Conservation (phyloP, 1,140 invertebrate genomes). For the Drosophila dunni region DNA sequence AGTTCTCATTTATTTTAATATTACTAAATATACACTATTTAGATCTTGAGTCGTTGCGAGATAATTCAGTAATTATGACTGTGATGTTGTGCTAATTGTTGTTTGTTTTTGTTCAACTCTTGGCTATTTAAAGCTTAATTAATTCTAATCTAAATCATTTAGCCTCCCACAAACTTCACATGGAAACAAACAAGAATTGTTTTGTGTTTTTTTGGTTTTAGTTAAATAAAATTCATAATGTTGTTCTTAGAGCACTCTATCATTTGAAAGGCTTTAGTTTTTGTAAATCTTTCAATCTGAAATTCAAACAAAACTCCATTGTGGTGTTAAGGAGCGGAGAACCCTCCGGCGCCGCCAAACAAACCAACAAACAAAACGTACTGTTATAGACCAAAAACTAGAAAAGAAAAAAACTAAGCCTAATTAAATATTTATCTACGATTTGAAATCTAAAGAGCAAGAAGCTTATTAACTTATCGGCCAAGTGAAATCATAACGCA, state of each 20-base stretch:
- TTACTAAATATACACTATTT: neutral
- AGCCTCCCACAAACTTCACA: slow-evolving; percentile 8
- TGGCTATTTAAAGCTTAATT: slow-evolving; percentile 5
- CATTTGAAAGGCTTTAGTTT: neutral
- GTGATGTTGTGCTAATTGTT: slow-evolving; percentile 6
- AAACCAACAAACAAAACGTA: slow-evolving; percentile 53
- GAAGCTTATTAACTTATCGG: slow-evolving; percentile 65
- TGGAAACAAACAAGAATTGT: slow-evolving; percentile 8
- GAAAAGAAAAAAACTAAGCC: slow-evolving; percentile 8
- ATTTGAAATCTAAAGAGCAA: slow-evolving; percentile 60
- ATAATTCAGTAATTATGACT: slow-evolving; percentile 1
- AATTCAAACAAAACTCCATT: slow-evolving; percentile 38
- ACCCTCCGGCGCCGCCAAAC: slow-evolving; percentile 31
- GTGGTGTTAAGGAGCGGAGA: slow-evolving; percentile 23
- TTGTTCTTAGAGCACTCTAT: neutral
- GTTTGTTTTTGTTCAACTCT: neutral
- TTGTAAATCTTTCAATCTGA: slow-evolving; percentile 8
- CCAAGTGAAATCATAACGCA: slow-evolving; percentile 55
- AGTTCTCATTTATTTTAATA: too few relatives aligned
- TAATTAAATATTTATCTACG: slow-evolving; percentile 78
- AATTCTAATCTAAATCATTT: slow-evolving; percentile 1
- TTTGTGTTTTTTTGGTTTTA: slow-evolving; percentile 10
- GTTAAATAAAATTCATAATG: neutral
- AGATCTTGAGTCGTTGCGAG: neutral
- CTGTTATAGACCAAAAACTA: slow-evolving; percentile 52